Percentiles rank a stretch among this genome's conserved stretches.
These are phyloP conservation scores for Acronicta psi DNA, from an alignment of 2,888 invertebrate genomes.

Conservation along the genomic window DNA sequence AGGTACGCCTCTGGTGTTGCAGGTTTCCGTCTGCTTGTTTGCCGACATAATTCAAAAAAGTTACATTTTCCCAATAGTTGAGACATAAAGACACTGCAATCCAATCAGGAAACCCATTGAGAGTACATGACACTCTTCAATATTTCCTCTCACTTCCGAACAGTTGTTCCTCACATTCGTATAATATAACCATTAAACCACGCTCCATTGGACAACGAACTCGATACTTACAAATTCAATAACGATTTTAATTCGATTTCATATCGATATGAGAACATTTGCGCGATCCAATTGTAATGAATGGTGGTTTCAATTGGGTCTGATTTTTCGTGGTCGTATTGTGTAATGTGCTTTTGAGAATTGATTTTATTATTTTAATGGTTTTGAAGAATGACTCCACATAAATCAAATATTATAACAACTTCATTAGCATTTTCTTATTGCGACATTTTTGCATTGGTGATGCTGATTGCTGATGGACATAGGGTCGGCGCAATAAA, in stretches of 20 bases:
- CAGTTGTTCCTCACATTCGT: slow-evolving; percentile 73
- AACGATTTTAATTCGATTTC: slow-evolving; percentile 81
- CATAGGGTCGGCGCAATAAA: no score
- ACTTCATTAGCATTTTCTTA: no score
- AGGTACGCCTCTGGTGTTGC: no score
- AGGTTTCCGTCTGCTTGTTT: no score
- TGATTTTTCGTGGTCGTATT: slow-evolving; percentile 45
- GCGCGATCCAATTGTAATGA: slow-evolving; percentile 59
- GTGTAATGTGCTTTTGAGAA: slow-evolving; percentile 45
- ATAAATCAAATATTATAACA: no score
- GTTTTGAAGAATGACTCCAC: neutral
- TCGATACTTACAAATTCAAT: slow-evolving; percentile 67
- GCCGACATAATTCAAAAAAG: no score
- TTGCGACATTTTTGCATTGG: no score
- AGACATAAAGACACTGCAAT: slow-evolving; percentile 26
- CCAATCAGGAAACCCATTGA: slow-evolving; percentile 38
- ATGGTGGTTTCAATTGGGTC: slow-evolving; percentile 63
- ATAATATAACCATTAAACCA: slow-evolving; percentile 71
- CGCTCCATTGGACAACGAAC: slow-evolving; percentile 67
- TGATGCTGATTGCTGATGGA: no score
- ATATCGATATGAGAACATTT: slow-evolving; percentile 70
- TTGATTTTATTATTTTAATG: slow-evolving; percentile 48
- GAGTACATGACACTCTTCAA: slow-evolving; percentile 36
- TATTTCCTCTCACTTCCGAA: slow-evolving; percentile 52
- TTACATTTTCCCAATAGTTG: no score